These are phyloP conservation scores for Aix galericulata DNA, from an alignment of 2,113 vertebrate species.

Conservation along the genomic window DNA sequence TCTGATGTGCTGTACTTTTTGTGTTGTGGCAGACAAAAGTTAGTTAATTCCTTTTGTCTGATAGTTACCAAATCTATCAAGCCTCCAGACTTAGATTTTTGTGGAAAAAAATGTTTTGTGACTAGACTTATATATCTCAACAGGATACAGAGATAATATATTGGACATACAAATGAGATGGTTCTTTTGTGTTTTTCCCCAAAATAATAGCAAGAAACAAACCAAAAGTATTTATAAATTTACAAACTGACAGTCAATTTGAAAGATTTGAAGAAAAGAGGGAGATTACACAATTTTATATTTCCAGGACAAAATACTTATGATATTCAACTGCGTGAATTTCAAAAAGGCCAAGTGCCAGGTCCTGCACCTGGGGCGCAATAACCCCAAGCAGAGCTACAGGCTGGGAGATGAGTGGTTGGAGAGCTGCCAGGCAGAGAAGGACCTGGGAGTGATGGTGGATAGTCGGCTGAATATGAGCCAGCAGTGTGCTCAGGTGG, in stretches of 20 bases:
- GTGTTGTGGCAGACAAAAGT: neutral
- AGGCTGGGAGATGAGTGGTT: no score
- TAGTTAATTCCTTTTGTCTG: neutral
- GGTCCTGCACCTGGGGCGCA: no score
- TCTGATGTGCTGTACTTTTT: neutral
- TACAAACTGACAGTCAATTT: neutral
- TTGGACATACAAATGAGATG: neutral
- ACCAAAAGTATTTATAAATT: neutral
- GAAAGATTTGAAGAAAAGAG: neutral
- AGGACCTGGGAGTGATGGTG: no score
- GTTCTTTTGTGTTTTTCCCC: neutral
- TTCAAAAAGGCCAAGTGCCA: no score
- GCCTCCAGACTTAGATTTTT: neutral
- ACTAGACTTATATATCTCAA: rapidly evolving
- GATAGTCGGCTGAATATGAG: no score
- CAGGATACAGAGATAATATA: neutral
- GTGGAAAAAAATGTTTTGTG: neutral
- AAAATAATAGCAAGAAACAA: neutral
- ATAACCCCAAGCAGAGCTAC: no score
- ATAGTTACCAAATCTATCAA: neutral
- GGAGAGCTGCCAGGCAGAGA: no score
- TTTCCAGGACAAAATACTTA: neutral
- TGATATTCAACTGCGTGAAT: neutral
- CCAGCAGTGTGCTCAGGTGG: no score
- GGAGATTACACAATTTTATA: neutral